Evolutionary conservation across 2,888 invertebrate genomes (phyloP), one percentile per base, ranked within the genome.

Genomic region (Campaea margaritaria): DNA sequence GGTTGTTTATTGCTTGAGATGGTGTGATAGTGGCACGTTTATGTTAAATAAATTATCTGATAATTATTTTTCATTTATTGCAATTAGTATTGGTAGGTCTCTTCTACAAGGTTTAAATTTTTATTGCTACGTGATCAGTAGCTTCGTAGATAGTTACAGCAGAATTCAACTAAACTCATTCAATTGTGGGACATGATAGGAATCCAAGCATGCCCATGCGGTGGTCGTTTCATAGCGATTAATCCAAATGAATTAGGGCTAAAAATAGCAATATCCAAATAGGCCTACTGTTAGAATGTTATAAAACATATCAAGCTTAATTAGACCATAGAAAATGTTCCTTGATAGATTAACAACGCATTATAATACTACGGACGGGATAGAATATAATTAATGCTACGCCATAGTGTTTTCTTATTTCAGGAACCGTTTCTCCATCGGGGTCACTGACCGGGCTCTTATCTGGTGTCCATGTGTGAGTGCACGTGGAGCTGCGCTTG

Each of bases 391-490:
- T 46, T 16, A 43, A 49, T 38, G 13, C 46, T 46, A 60, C 53
- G 43, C 45, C 43, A 47, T 59, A 43, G 43, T 53, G 53, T 41
- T 66, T 64, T 65, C 50, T 58, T 64, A 81, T 89, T 90, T 90
- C 90, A 91, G 88, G 85, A 83, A 81, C 79, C 83, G 87, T 87
- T 89, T 86, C 87, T 82, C 82, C 76, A 47, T 38, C 65, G 71
- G 75, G 91, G 85, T 89, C 87, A 82, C 51, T 78, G 88, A 83
- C 87, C 87, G 82, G 46, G 69, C 81, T 83, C 86, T 91, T 91
- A 90, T 91, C 91, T 86, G 64, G 70, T 64, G 70, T 63, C 75
- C 75, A 68, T 78, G 83, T 79, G 85, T 83, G 78, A 69, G 78
- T 75, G 66, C 80, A 81, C 77, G 78, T 70, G 64, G 74, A 61